phyloP scores from a whole-genome alignment of 2,113 vertebrate genomes.

The Pteruthius melanotis region DNA sequence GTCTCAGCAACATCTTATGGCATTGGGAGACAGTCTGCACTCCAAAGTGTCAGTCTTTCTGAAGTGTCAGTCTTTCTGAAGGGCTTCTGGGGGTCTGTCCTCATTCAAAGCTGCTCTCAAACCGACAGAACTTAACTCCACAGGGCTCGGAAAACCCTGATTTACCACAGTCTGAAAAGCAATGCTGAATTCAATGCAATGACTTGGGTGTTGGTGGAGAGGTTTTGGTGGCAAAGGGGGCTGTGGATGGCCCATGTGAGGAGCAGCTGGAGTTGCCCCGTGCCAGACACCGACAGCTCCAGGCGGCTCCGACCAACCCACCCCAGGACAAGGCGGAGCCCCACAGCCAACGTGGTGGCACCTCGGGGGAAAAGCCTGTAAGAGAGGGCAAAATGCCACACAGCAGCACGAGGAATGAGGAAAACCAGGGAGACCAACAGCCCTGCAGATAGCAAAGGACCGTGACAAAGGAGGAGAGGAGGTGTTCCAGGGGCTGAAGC shows the following conservation, averaged over 20 bases:
- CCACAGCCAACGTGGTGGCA: fast-evolving
- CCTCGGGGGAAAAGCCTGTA: not conserved
- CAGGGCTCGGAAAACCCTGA: not conserved
- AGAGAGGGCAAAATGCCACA: not conserved
- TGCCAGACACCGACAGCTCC: fast-evolving
- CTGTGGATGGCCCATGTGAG: not conserved
- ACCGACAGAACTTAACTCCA: not conserved
- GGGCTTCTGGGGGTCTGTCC: not conserved
- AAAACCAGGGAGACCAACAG: not conserved
- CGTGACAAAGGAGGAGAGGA: not conserved
- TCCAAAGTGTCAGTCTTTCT: not conserved
- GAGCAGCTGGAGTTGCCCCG: fast-evolving
- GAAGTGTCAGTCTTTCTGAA: not conserved
- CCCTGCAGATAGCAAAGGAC: not conserved
- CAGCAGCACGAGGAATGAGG: not conserved
- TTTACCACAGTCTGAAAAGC: not conserved
- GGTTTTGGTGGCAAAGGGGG: not conserved
- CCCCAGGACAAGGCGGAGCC: not conserved
- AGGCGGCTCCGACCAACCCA: not conserved
- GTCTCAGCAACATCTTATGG: not conserved
- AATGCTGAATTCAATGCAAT: not conserved
- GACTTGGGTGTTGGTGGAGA: not conserved
- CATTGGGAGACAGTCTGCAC: fast-evolving
- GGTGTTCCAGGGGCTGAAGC: fast-evolving
- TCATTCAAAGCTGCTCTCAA: not conserved